phyloP scores from a whole-genome alignment of 2,888 invertebrate genomes.

The Xestia rhomboidea region DNA sequence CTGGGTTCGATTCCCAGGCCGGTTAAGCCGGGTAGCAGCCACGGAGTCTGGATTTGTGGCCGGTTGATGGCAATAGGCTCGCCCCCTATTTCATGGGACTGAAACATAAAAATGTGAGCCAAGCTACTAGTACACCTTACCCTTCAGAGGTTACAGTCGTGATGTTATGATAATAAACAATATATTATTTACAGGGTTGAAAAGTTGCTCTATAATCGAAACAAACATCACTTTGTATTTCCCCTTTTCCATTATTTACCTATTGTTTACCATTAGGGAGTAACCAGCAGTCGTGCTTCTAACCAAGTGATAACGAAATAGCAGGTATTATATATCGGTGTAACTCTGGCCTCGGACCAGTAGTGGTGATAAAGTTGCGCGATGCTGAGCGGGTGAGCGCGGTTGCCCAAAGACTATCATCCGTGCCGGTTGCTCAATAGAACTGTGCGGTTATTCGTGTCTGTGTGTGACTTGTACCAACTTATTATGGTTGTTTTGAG shows the following conservation, averaged over 20 bases:
- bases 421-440: background rate
- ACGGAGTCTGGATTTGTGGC: background rate
- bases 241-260: background rate
- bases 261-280: background rate
- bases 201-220: background rate
- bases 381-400: background rate
- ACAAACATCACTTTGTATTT: too few species aligned
- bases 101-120: background rate
- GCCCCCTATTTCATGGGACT: background rate
- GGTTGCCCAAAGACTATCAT: slow-evolving; percentile 4
- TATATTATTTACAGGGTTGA: background rate
- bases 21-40: too few species aligned
- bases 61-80: background rate
- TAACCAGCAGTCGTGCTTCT: background rate
- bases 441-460: slow-evolving; percentile 17
- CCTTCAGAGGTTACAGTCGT: background rate
- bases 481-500: background rate
- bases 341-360: slow-evolving; percentile 15
- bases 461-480: slow-evolving; percentile 4
- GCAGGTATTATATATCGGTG: slow-evolving; percentile 26
- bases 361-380: slow-evolving; percentile 10
- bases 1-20: too few species aligned
- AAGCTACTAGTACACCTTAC: background rate
- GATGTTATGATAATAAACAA: background rate
- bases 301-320: background rate